Conservation (phyloP, 92 coral and sea anemone genomes). For the Palythoa heliodiscus region DNA sequence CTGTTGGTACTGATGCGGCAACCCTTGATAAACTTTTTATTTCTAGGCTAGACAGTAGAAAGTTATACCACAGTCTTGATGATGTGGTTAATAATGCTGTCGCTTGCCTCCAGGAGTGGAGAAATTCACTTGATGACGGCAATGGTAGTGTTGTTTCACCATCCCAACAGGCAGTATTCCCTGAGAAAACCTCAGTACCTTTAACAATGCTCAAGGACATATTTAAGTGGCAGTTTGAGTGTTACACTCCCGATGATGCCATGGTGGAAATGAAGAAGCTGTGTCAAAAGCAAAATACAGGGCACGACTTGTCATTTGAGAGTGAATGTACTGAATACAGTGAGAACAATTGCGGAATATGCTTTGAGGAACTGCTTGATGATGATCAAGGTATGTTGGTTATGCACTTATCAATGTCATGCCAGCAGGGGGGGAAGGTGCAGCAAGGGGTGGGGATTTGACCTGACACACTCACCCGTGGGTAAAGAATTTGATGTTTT, state of each 20-base stretch:
- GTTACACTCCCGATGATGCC: slow-evolving; percentile 46
- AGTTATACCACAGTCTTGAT: not conserved
- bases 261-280: slow-evolving; percentile 39
- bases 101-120: slow-evolving; percentile 6
- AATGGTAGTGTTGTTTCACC: not conserved
- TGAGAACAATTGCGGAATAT: slow-evolving; percentile 50
- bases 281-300: not conserved
- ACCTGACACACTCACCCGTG: no score
- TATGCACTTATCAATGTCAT: no score
- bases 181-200: not conserved
- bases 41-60: slow-evolving; percentile 3
- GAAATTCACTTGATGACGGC: not conserved
- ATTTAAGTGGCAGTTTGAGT: slow-evolving; percentile 53
- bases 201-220: slow-evolving; percentile 43
- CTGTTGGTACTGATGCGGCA: not conserved
- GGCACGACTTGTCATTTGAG: not conserved
- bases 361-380: slow-evolving; percentile 37
- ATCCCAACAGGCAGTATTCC: not conserved
- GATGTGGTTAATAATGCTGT: slow-evolving; percentile 50
- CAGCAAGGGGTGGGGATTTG: no score
- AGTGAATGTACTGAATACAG: not conserved
- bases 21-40: slow-evolving; percentile 24
- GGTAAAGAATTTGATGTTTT: no score
- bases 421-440: no score
- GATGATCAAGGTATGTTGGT: not conserved